Evolutionary conservation across 1,140 invertebrate species (phyloP).

Genomic region (Schlechtendalia chinensis): DNA sequence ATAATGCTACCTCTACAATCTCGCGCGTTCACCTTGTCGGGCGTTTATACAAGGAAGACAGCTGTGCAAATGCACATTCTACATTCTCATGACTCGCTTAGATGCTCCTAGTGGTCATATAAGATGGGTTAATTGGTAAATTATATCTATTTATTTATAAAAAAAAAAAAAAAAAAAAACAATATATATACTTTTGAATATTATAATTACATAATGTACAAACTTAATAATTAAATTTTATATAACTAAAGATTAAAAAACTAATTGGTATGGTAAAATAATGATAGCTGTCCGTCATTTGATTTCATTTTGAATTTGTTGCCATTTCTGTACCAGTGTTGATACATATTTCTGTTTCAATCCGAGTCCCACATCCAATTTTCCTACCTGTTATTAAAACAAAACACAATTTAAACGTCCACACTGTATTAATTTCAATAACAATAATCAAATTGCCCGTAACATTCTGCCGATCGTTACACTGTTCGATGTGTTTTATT

Average conservation of each 20-base stretch:
- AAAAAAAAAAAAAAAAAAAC: too few species aligned
- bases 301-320: constrained; percentile 48
- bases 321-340: constrained; percentile 37
- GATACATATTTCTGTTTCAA: constrained; percentile 44
- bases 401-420: neutral
- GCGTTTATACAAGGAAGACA: too few species aligned
- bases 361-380: constrained; percentile 33
- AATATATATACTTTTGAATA: neutral
- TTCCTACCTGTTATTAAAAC: constrained; percentile 16
- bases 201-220: constrained; percentile 45
- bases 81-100: too few species aligned
- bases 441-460: too few species aligned
- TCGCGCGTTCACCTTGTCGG: too few species aligned
- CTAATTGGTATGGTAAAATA: neutral
- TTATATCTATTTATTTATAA: neutral
- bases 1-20: too few species aligned
- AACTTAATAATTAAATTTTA: neutral
- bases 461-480: too few species aligned
- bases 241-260: neutral
- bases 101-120: too few species aligned
- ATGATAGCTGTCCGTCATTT: constrained; percentile 2
- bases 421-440: too few species aligned
- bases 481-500: too few species aligned
- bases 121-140: too few species aligned
- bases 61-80: too few species aligned